Base-by-base conservation (phyloP, 2,888 invertebrate genomes). In the Anticlea derivata region DNA sequence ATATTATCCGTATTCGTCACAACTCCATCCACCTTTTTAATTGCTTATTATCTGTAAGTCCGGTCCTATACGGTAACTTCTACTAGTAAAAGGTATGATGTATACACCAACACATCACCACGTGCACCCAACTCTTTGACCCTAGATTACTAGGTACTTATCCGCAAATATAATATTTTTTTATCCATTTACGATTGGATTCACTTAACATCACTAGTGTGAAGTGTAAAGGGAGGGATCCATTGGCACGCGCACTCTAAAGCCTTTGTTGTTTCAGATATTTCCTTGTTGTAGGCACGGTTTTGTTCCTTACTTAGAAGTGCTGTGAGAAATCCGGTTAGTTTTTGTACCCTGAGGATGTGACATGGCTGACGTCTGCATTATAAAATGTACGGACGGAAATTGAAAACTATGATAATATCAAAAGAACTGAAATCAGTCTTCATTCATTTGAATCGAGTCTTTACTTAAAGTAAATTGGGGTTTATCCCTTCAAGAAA, bases 271-370 rank as follows among this genome's bases (percentile, higher is more conserved):
- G 60, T 75, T 70, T 60, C 55, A 55, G 64, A 59, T 59, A 63
- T 61, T 68, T 72, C 72, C 70, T 68, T 67, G 72, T 78, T 73
- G 72, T 72, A 75, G 68, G 60, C 60, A 65, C 65, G 66, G 72
- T 75, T 75, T 83, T 86, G 80, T 81, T 78, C 76, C 78, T 70
- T 78, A 80, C 82, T 73, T 70, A 78, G 83, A 85, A 85, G 78
- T 78, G 46, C 47, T 60, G 57, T 59, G 81, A 75, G 73, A 83
- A 80, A 80, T 84, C 84, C 83, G 81, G 82, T 80, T 68, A 60
- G 58, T 59, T 63, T 60, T 20, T 60, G 57, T 33, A 38, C 43
- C 43, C 40, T 43, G 58, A 61, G 58, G 60, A 55, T 57, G 52
- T 50, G 39, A 33, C 39, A 35, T 35, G 38, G 49, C 45, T 50